Conservation (phyloP, 92 coral and sea anemone genomes). For the Scolanthus callimorphus region DNA sequence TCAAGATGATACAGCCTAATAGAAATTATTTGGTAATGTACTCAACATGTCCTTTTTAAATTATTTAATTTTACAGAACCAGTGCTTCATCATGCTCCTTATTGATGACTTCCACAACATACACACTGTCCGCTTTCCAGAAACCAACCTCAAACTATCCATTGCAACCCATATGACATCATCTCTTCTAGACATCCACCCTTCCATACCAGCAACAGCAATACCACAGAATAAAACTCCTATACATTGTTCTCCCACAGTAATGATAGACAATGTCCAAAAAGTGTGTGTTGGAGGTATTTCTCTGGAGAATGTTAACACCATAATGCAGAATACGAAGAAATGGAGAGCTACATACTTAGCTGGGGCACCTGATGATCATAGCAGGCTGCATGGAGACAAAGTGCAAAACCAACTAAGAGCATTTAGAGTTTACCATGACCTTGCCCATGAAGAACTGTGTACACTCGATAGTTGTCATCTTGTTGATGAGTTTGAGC, state of each 20-base stretch:
- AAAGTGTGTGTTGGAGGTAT: conserved; percentile 30
- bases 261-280: not conserved
- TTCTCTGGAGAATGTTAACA: not conserved
- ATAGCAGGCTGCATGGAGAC: not conserved
- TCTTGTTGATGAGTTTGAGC: conserved; percentile 47
- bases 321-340: not conserved
- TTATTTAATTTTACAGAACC: conserved; percentile 11
- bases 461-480: conserved; percentile 23
- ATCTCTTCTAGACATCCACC: conserved; percentile 34
- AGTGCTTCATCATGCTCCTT: conserved; percentile 11
- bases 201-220: conserved; percentile 9
- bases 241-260: conserved; percentile 6
- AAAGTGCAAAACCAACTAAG: not conserved
- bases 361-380: not conserved
- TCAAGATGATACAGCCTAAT: too few relatives aligned
- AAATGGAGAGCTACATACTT: not conserved
- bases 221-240: conserved; percentile 2
- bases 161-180: conserved; percentile 51
- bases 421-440: conserved; percentile 21
- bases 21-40: too few relatives aligned
- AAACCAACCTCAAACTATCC: conserved; percentile 38
- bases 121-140: conserved; percentile 42
- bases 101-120: conserved; percentile 48
- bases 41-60: too few relatives aligned
- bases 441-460: conserved; percentile 22